These are phyloP conservation scores for Microcebus griseorufus DNA, from an alignment of 2,113 vertebrate genomes.

Conservation along the genomic window DNA sequence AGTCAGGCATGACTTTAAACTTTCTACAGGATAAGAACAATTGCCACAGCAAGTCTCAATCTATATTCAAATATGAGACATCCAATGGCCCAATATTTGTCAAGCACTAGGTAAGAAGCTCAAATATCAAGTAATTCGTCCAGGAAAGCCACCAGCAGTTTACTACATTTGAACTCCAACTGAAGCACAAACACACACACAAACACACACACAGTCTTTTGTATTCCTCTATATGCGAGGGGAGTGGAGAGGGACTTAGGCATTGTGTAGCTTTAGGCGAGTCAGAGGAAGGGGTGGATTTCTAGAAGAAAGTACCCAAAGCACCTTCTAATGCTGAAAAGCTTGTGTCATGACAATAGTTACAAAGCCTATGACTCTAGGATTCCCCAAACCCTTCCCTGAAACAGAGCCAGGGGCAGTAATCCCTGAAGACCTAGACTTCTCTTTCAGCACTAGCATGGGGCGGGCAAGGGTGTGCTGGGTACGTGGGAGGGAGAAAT, in stretches of 20 bases:
- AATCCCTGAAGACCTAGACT: neutral
- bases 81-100: neutral
- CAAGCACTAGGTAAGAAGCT: neutral
- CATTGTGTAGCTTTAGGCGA: neutral
- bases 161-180: neutral
- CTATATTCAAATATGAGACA: conserved; percentile 10
- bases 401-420: neutral
- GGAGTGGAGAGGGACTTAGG: neutral
- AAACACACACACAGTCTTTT: neutral
- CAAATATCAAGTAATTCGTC: neutral
- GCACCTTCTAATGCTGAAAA: neutral
- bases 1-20: neutral
- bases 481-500: neutral
- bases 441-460: neutral
- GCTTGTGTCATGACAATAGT: neutral
- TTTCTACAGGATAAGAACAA: neutral
- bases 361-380: neutral
- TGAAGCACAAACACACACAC: neutral
- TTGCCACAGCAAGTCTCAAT: neutral
- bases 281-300: neutral
- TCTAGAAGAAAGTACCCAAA: neutral
- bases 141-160: neutral
- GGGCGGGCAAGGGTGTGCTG: too few relatives aligned
- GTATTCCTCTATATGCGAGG: neutral
- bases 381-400: neutral